These are phyloP conservation scores for Macheiramphus alcinus DNA, from an alignment of 2,113 vertebrate species.

Conservation along the genomic window DNA sequence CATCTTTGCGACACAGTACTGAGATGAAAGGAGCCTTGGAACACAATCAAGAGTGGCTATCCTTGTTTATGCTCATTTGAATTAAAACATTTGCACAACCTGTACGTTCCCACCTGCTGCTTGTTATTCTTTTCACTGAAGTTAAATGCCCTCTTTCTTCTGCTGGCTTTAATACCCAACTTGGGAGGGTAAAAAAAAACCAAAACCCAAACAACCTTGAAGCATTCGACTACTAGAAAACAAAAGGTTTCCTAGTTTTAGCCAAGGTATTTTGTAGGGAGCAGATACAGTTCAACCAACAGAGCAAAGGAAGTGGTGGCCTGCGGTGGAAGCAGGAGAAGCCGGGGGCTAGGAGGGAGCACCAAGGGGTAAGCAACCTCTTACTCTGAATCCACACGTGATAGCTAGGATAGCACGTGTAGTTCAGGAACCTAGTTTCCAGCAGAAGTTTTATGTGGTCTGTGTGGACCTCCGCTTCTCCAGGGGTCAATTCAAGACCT, in stretches of 20 bases:
- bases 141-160: background rate
- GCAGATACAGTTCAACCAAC: background rate
- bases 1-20: background rate
- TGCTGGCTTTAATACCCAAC: background rate
- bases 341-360: background rate
- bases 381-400: rapidly evolving
- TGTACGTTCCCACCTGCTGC: background rate
- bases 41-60: background rate
- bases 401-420: rapidly evolving
- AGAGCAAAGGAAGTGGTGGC: background rate
- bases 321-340: background rate
- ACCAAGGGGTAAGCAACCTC: background rate
- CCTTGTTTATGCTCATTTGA: background rate
- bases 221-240: background rate
- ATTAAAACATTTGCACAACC: background rate
- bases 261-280: background rate
- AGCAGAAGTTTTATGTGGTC: background rate
- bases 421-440: background rate
- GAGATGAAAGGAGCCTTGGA: background rate
- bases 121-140: background rate
- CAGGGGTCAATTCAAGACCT: background rate
- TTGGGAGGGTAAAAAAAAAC: background rate
- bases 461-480: background rate
- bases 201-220: background rate
- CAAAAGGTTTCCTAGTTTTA: background rate